These are phyloP conservation scores for Mystacides longicornis DNA, from an alignment of 2,888 invertebrate genomes.

Conservation along the genomic window DNA sequence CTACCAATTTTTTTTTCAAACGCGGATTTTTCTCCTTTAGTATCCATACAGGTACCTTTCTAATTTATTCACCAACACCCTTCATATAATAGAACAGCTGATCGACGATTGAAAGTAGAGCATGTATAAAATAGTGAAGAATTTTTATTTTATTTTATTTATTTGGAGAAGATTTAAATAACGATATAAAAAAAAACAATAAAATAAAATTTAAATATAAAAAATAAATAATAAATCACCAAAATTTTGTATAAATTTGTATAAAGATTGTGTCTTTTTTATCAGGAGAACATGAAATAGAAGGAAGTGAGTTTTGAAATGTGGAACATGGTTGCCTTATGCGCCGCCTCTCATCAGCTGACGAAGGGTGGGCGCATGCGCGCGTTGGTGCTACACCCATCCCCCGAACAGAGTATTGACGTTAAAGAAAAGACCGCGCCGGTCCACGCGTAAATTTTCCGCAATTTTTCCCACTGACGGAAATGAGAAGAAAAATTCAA, in stretches of 20 bases:
- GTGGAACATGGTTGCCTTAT: slow-evolving; percentile 1
- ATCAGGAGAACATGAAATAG: slow-evolving; percentile 13
- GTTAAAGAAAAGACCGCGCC: slow-evolving; percentile 19
- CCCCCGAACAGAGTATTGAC: slow-evolving; percentile 20
- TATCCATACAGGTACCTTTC: too few relatives aligned
- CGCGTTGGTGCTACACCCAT: slow-evolving; percentile 5
- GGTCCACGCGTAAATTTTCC: slow-evolving; percentile 22
- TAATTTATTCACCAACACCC: neutral
- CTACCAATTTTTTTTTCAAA: too few relatives aligned
- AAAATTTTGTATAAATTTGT: slow-evolving; percentile 1
- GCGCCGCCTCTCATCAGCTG: slow-evolving; percentile 15
- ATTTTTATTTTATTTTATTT: neutral
- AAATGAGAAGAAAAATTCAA: too few relatives aligned
- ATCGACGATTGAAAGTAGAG: neutral
- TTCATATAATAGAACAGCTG: neutral
- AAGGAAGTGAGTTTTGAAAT: slow-evolving; percentile 7
- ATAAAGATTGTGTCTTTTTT: slow-evolving; percentile 10
- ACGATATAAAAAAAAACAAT: neutral
- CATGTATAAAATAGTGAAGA: too few relatives aligned
- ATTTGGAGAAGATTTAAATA: neutral
- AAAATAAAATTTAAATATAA: neutral
- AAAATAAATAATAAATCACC: neutral
- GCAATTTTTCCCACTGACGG: slow-evolving; percentile 23
- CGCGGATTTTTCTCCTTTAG: too few relatives aligned
- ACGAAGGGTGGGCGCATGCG: slow-evolving; percentile 16